phyloP scores from a whole-genome alignment of 2,888 invertebrate genomes.

The Chrysopilus asiliformis region DNA sequence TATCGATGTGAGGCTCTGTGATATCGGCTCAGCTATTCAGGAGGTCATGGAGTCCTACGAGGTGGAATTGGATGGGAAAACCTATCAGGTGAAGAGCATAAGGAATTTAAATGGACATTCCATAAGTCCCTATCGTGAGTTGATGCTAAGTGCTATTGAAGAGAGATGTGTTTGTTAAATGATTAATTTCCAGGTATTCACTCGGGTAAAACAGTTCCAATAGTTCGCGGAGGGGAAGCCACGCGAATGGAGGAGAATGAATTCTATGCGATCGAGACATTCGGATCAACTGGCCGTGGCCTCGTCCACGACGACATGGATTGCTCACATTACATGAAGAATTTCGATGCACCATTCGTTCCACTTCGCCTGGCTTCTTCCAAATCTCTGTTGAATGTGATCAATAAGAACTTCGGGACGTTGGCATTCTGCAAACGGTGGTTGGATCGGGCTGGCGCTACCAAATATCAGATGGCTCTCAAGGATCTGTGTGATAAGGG shows the following conservation, averaged over 20 bases:
- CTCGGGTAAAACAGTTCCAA: constrained; percentile 98
- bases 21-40: constrained; percentile 92
- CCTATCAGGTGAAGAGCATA: constrained; percentile 92
- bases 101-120: constrained; percentile 98
- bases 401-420: constrained; percentile 95
- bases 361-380: constrained; percentile 88
- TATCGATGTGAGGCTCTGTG: constrained; percentile 94
- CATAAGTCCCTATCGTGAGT: constrained; percentile 92
- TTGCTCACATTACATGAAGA: constrained; percentile 99
- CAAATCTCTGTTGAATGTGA: constrained; percentile 77
- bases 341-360: constrained; percentile 84
- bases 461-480: constrained; percentile 94
- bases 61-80: constrained; percentile 91
- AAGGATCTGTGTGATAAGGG: constrained; percentile 98
- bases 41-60: constrained; percentile 99
- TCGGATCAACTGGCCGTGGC: constrained; percentile 92
- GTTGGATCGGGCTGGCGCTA: constrained; percentile 93
- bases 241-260: constrained; percentile 99
- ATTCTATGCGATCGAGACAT: constrained; percentile 98
- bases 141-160: background rate
- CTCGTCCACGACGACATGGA: constrained; percentile 98
- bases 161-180: background rate
- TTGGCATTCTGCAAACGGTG: constrained; percentile 98
- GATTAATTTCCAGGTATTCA: constrained; percentile 50
- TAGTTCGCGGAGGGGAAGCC: constrained; percentile 96